phyloP scores from a whole-genome alignment of 2,797 vertebrate genomes.

The Sarcoramphus papa region DNA sequence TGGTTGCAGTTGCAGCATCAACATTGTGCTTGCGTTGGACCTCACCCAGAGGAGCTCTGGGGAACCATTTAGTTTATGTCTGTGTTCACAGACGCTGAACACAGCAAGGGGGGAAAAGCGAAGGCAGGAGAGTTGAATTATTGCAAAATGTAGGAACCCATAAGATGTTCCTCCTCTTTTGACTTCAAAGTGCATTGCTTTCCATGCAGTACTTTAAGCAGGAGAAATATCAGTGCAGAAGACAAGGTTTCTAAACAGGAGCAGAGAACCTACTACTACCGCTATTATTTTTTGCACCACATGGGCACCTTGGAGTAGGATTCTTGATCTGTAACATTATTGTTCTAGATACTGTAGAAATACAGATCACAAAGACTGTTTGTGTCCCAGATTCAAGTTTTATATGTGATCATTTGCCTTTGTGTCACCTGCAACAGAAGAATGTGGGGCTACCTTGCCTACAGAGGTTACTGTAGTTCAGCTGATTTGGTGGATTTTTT shows the following conservation, averaged over 20 bases:
- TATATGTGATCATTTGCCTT: fast-evolving
- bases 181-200: neutral
- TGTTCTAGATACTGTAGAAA: neutral
- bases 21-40: neutral
- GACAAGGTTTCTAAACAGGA: neutral
- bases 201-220: neutral
- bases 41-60: neutral
- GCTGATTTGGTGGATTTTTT: neutral
- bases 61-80: neutral
- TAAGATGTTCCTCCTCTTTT: neutral
- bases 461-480: neutral
- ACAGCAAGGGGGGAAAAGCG: neutral
- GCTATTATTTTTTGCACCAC: fast-evolving
- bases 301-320: neutral
- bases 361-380: neutral
- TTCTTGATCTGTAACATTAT: neutral
- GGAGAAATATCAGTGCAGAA: neutral
- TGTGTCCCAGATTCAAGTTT: neutral
- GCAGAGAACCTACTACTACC: neutral
- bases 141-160: neutral
- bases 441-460: neutral
- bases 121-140: neutral
- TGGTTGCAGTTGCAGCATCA: neutral
- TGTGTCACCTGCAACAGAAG: neutral
- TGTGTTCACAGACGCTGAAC: neutral